Base-by-base conservation (phyloP, 2,888 invertebrate species). In the Xestia ashworthii region DNA sequence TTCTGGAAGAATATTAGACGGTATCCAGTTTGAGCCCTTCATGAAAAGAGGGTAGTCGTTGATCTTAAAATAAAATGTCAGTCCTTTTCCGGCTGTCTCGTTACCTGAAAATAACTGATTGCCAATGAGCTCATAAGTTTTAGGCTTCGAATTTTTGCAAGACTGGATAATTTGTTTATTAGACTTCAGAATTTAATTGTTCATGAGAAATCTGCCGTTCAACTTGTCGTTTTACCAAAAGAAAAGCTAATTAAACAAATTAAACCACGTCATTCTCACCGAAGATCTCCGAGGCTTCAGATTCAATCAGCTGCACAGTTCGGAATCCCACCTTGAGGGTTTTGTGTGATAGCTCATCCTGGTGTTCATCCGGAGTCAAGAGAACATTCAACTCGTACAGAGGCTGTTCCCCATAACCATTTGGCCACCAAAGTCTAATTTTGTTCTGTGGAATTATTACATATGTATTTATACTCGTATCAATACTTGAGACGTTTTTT, bases 1-100 rank as follows among this genome's bases (percentile, higher is more conserved):
- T 95, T 99, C 99, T 0, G 98, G 99, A 74, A 99, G 97, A 86
- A 99, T 97, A 92, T 98, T 98, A 0, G 98, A 97, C 0, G 99
- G 99, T 90, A 99, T 99, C 97, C 98, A 99, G 93, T 99, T 99
- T 16, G 99, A 98, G 4, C 99, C 99, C 95, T 99, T 99, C 93
- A 99, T 98, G 92, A 99, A 99, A n/a, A 99, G 97, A 2, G 98
- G 98, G 71, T 98, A 94, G 0, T 97, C 98, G 93, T 99, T 99
- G 22, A 99, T 97, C 91, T 97, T 97, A 92, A 99, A 99, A 92
- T 98, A 98, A 94, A 99, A 99, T 14, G 98, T 97, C 2, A 98
- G 95, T 3, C 98, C 99, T 81, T 91, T 77, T 0, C 94, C 94
- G n/a, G 91, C 94, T 6, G 92, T 91, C 1, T 91, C 88, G 76